Evolutionary conservation across 2,888 invertebrate species (phyloP), one percentile per base, ranked within the genome.

Genomic region (Macaria liturata): DNA sequence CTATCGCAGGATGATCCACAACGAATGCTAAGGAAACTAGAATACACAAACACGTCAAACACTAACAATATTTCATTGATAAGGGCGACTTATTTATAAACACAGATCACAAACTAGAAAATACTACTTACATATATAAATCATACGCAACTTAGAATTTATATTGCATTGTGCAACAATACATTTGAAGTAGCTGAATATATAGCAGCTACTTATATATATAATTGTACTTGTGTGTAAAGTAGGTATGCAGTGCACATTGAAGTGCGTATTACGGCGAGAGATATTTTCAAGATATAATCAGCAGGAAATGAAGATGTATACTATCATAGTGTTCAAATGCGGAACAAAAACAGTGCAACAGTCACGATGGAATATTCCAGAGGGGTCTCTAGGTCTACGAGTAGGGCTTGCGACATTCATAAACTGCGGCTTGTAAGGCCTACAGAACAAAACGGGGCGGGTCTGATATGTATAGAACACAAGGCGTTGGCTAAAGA

Each of bases 361-460:
- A 60, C 65, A 67, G 62, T 69, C 59, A 58, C 67, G 70, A 75
- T 68, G 81, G 81, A 83, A 86, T 79, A 81, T 84, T 83, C 81
- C 78, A 76, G 55, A 56, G 83, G 86, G 89, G 88, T 90, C 88
- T 88, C 88, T 80, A 84, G 67, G 68, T 68, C 67, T 69, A 69
- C 77, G 68, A 72, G 70, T 74, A 67, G 59, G 70, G 66, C 82
- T 87, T 86, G 79, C 86, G 78, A 83, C 82, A 87, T 71, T 68
- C 61, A 59, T 56, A 55, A 60, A 64, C 59, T 62, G 62, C 69
- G 54, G 67, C 67, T 62, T 66, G 67, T 44, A 50, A 32, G 43
- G 42, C 9, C 42, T 5, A n/a, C 42, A 6, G 5, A 4, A 37
- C 34, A 37, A 7, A 6, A 37, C 20, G 20, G 2, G 20, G 20